A percentile compares a stretch with the other conserved stretches of the same genome.
These are phyloP conservation scores for Belgica antarctica DNA, from an alignment of 2,888 invertebrate genomes.

Conservation along the genomic window DNA sequence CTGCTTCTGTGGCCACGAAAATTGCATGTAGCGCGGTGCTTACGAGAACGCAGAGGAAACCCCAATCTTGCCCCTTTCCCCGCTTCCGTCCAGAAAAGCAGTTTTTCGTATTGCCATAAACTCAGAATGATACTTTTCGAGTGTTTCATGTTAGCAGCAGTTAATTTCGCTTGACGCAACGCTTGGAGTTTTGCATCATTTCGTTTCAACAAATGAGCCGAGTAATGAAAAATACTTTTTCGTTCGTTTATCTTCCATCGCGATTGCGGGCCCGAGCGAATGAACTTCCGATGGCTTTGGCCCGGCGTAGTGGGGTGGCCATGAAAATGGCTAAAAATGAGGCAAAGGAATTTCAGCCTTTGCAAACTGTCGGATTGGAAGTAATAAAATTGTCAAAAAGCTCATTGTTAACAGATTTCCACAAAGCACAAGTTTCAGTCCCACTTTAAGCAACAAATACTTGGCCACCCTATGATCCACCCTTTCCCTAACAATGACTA, in stretches of 20 bases:
- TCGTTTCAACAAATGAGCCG: constrained; percentile 28
- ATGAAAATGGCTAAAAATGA: too few species aligned
- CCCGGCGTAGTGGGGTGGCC: too few species aligned
- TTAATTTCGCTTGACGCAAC: constrained; percentile 34
- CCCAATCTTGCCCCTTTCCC: neutral
- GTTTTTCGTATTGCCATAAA: constrained; percentile 1
- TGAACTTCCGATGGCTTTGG: neutral
- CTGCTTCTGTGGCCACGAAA: constrained; percentile 29
- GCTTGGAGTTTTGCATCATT: constrained; percentile 22
- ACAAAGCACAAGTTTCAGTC: too few species aligned
- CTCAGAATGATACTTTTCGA: constrained; percentile 5
- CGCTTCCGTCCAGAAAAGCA: constrained; percentile 15
- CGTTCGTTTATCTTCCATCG: constrained; percentile 12
- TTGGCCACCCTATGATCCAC: too few species aligned
- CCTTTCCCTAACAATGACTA: too few species aligned
- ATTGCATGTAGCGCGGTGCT: constrained; percentile 38
- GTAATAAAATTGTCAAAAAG: too few species aligned
- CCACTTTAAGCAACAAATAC: too few species aligned
- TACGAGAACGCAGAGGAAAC: constrained; percentile 20
- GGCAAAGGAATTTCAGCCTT: neutral
- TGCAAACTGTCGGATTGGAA: too few species aligned
- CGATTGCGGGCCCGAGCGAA: constrained; percentile 16
- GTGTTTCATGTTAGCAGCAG: constrained; percentile 7
- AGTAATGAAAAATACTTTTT: constrained; percentile 26
- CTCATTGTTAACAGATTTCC: too few species aligned